Evolutionary conservation across 2,113 vertebrate genomes (phyloP).

Genomic region (Salvelinus sp.): DNA sequence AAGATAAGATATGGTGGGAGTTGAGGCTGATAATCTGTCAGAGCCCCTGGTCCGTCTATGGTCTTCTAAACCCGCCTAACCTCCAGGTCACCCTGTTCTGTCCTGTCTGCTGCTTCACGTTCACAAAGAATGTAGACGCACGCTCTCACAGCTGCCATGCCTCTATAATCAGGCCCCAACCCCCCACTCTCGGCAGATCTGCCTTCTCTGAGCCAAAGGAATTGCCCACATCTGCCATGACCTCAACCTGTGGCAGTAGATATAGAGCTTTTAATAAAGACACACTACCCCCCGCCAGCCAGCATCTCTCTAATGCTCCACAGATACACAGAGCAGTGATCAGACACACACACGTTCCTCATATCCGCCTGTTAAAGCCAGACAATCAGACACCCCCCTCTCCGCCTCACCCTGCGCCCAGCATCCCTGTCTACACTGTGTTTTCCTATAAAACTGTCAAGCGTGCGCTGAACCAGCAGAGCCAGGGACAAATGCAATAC

Average conservation of each 20-base stretch:
- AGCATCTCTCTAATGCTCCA: background rate
- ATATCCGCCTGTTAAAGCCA: constrained; percentile 3
- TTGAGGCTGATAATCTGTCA: constrained; percentile 21
- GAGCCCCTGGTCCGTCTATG: constrained; percentile 2
- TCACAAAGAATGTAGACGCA: background rate
- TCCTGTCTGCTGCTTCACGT: background rate
- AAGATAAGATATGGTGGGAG: background rate
- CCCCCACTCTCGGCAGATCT: background rate
- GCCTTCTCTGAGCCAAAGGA: background rate
- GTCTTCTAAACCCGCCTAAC: constrained; percentile 13
- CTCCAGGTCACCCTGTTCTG: constrained; percentile 8
- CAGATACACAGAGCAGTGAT: background rate
- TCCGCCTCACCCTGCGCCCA: background rate
- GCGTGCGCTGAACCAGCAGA: background rate
- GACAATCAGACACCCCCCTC: background rate
- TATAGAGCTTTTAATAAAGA: background rate
- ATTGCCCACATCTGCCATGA: background rate
- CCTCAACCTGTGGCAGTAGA: background rate
- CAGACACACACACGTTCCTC: background rate
- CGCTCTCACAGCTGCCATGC: background rate
- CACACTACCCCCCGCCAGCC: background rate
- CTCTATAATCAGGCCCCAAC: background rate
- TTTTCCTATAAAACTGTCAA: background rate
- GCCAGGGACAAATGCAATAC: background rate
- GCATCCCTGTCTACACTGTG: background rate